These are phyloP conservation scores for Caloenas nicobarica DNA, from an alignment of 2,113 vertebrate genomes.

Conservation along the genomic window DNA sequence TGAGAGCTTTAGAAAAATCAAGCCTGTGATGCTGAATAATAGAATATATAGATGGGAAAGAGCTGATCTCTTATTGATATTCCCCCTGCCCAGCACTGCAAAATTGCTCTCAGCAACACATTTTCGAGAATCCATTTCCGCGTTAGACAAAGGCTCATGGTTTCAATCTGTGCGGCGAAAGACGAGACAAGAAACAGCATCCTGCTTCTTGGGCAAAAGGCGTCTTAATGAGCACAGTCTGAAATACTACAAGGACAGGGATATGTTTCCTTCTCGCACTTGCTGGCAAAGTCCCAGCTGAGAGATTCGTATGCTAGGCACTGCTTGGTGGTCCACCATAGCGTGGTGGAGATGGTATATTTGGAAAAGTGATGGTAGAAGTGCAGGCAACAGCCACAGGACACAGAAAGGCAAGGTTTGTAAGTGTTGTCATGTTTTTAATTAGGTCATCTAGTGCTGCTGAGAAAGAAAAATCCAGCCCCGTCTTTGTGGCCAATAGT, in stretches of 20 bases:
- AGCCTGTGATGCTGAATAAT: not conserved
- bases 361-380: not conserved
- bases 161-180: not conserved
- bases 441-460: not conserved
- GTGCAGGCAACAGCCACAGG: not conserved
- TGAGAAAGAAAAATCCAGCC: not conserved
- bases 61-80: not conserved
- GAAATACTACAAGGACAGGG: not conserved
- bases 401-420: not conserved
- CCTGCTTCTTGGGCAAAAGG: not conserved
- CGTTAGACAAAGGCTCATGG: not conserved
- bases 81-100: not conserved
- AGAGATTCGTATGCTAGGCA: not conserved
- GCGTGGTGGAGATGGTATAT: not conserved
- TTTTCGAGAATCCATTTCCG: slow-evolving; percentile 14
- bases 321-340: not conserved
- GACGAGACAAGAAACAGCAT: not conserved
- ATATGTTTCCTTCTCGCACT: not conserved
- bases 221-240: not conserved
- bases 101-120: not conserved
- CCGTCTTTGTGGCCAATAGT: not conserved
- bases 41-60: not conserved
- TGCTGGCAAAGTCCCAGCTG: not conserved
- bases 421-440: not conserved
- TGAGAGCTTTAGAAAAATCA: slow-evolving; percentile 39